Evolutionary conservation across 2,113 vertebrate species (phyloP).

Genomic region (Amazona vittata): DNA sequence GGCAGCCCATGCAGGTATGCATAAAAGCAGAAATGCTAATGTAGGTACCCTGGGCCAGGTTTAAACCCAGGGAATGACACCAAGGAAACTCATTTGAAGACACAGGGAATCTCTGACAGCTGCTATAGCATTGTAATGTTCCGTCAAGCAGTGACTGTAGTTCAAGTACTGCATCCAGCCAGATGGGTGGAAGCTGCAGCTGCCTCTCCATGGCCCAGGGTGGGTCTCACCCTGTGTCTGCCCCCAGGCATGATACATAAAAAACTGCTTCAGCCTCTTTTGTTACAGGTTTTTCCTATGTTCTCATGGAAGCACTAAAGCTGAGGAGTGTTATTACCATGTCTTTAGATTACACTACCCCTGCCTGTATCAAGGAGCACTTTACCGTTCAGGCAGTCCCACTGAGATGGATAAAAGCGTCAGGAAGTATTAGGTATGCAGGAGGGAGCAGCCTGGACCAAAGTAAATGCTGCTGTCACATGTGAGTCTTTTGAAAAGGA

Average conservation of each 20-base stretch:
- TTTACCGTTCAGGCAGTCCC: neutral
- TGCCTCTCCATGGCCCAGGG: neutral
- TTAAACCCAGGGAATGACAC: neutral
- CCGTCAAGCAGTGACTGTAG: neutral
- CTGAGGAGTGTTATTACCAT: neutral
- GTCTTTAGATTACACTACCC: neutral
- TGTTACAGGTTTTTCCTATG: neutral
- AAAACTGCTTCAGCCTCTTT: neutral
- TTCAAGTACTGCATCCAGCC: fast-evolving
- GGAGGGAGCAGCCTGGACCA: neutral
- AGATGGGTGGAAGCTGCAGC: neutral
- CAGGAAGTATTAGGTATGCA: neutral
- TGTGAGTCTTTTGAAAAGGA: neutral
- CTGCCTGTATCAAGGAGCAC: neutral
- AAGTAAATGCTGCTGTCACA: neutral
- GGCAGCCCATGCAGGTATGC: neutral
- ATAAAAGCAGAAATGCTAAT: neutral
- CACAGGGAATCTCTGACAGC: neutral
- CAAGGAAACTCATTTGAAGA: neutral
- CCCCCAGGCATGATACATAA: fast-evolving
- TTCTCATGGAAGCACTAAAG: neutral
- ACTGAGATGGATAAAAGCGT: neutral
- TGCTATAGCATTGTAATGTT: neutral
- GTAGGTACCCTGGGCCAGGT: neutral
- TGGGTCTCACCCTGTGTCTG: neutral